Percentiles rank a stretch among this genome's conserved stretches.
phyloP scores from a whole-genome alignment of 2,113 vertebrate genomes.

The Myocastor coypus region DNA sequence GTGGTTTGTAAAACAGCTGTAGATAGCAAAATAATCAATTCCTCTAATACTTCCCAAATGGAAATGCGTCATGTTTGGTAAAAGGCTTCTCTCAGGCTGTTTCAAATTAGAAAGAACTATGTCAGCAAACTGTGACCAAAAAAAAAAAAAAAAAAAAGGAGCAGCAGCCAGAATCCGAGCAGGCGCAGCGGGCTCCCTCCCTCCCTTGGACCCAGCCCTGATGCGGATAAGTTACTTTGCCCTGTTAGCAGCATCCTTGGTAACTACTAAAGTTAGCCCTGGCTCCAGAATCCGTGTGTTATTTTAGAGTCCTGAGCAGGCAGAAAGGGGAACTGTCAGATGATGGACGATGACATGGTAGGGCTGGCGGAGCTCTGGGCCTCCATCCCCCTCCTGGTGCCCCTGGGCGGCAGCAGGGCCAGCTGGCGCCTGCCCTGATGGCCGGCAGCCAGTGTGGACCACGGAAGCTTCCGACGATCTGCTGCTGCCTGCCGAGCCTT shows the following conservation, averaged over 20 bases:
- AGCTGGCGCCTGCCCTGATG: background rate
- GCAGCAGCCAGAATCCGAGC: background rate
- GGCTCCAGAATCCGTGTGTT: slow-evolving; percentile 32
- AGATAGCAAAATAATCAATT: slow-evolving; percentile 41
- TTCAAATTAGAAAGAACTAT: slow-evolving; percentile 73
- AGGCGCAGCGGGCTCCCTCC: slow-evolving; percentile 20
- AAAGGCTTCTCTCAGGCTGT: slow-evolving; percentile 68
- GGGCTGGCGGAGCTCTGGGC: background rate
- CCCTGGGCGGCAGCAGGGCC: background rate
- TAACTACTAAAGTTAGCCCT: slow-evolving; percentile 74
- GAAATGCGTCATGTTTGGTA: slow-evolving; percentile 73
- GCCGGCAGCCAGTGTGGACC: background rate
- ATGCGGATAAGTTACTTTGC: slow-evolving; percentile 57
- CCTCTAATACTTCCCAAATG: slow-evolving; percentile 73
- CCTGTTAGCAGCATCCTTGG: background rate
- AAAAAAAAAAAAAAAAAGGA: background rate
- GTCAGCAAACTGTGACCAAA: slow-evolving; percentile 67
- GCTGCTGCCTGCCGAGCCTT: accelerated
- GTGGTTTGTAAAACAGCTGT: background rate
- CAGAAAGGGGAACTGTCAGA: background rate
- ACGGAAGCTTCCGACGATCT: background rate
- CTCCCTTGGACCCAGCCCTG: slow-evolving; percentile 67
- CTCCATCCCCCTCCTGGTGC: background rate
- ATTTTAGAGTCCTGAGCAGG: slow-evolving; percentile 29
- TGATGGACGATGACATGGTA: background rate